Evolutionary conservation across 2,888 invertebrate species (phyloP), one percentile per base, ranked within the genome.

Genomic region (Ephialtes manifestator): DNA sequence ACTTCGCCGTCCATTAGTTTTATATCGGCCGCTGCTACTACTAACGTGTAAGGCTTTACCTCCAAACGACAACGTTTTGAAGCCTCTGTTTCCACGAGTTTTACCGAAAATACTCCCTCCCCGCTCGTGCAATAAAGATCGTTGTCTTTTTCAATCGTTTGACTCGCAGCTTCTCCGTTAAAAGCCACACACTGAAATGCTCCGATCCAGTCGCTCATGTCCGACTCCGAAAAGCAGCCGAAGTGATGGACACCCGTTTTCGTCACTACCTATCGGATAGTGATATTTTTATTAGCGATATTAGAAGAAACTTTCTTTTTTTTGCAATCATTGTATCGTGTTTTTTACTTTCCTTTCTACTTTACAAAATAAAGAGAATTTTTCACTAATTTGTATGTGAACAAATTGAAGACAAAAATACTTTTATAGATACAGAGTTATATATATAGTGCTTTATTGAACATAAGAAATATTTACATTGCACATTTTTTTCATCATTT

Each of bases 121-220:
- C 97, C 97, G 82, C 97, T 97, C 55, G 97, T 97, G 92, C 97
- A 97, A 92, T 98, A 98, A n/a, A 98, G 94, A 93, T 98, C 98
- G 94, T 98, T 98, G 90, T 98, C 97, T 94, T 97, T 97, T 94
- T 98, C 97, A 91, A 97, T 96, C 18, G 95, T 95, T 63, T 96
- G 96, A 87, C 93, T 95, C 0, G 96, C 95, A 78, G 95, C 95
- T 89, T 95, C 95, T 84, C 96, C 97, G 90, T 96, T 96, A 91
- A 98, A 98, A 0, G 97, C 97, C 39, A 98, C 97, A 13, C 96
- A 96, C 92, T 98, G 98, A 80, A 98, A 95, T 4, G 97, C 97
- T 85, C 95, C 95, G 18, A 97, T 96, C 98, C 98, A 98, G 90
- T 97, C 96, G 75, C 96, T 95, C 89, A 97, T 96, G 89, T 97